These are phyloP conservation scores for Eremophila alpestris DNA, from an alignment of 2,797 vertebrate species.

Conservation along the genomic window DNA sequence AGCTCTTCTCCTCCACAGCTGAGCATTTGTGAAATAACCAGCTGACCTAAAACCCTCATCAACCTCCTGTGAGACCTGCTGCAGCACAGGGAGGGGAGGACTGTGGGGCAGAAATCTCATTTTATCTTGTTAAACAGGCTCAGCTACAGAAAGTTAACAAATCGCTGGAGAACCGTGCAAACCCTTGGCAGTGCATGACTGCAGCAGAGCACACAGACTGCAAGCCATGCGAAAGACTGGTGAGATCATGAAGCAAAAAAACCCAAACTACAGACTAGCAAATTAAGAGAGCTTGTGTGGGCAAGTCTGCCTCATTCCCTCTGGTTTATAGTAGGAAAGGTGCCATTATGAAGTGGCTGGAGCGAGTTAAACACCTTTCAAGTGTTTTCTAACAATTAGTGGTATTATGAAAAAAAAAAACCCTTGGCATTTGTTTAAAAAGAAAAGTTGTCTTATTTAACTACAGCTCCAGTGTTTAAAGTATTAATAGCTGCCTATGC, in stretches of 20 bases:
- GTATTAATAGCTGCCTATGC: conserved; percentile 44
- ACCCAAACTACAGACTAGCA: neutral
- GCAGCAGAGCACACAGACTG: neutral
- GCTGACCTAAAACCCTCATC: neutral
- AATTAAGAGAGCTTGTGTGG: conserved; percentile 34
- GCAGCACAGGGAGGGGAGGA: neutral
- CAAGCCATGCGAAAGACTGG: neutral
- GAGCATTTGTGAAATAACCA: neutral
- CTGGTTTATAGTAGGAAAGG: neutral
- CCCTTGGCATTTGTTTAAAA: conserved; percentile 16
- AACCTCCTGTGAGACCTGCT: neutral
- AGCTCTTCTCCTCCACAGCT: neutral
- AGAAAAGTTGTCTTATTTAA: conserved; percentile 28
- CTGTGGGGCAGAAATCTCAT: neutral
- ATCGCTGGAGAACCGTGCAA: neutral
- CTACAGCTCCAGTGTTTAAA: conserved; percentile 3
- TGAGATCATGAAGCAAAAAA: neutral
- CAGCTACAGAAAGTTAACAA: neutral
- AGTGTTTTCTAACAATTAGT: conserved; percentile 21
- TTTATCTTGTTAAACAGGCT: neutral
- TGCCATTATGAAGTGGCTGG: neutral
- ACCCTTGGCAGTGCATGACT: neutral
- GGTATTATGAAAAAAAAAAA: neutral
- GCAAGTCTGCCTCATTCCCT: conserved; percentile 13
- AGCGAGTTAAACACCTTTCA: conserved; percentile 29